These are phyloP conservation scores for Cryptophagus acutangulus DNA, from an alignment of 2,888 invertebrate species.

Conservation along the genomic window DNA sequence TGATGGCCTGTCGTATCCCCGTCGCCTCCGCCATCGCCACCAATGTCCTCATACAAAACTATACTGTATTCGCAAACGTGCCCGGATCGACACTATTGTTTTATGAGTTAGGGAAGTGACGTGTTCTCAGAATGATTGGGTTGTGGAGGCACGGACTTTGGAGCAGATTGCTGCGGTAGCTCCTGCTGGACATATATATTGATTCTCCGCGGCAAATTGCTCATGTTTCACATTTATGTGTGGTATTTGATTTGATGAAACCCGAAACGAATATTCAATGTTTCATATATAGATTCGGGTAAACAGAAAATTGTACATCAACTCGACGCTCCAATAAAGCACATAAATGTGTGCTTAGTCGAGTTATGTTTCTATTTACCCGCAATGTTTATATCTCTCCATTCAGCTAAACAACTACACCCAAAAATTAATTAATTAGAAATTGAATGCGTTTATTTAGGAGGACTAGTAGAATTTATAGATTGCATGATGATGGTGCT, in stretches of 20 bases:
- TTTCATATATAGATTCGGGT: not conserved
- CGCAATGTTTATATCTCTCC: too few relatives aligned
- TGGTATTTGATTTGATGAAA: constrained; percentile 13
- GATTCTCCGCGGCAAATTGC: constrained; percentile 30
- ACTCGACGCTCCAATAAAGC: too few relatives aligned
- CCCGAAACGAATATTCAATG: constrained; percentile 3
- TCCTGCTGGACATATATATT: constrained; percentile 25
- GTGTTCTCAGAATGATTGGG: constrained; percentile 33
- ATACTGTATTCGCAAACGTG: constrained; percentile 35
- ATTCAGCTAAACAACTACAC: too few relatives aligned
- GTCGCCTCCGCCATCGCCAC: constrained; percentile 18
- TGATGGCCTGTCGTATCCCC: constrained; percentile 21
- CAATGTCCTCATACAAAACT: constrained; percentile 12
- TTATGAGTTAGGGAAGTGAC: constrained; percentile 40
- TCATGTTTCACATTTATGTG: constrained; percentile 26
- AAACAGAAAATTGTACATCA: too few relatives aligned
- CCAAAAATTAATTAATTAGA: too few relatives aligned
- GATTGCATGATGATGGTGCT: too few relatives aligned
- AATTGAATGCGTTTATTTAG: too few relatives aligned
- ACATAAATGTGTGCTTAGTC: too few relatives aligned
- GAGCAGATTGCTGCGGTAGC: constrained; percentile 29
- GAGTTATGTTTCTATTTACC: too few relatives aligned
- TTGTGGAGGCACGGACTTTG: constrained; percentile 26
- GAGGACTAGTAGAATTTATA: too few relatives aligned
- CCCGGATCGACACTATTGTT: constrained; percentile 39